Evolutionary conservation across 2,888 invertebrate genomes (phyloP).

Genomic region (Melinaea marsaeus): DNA sequence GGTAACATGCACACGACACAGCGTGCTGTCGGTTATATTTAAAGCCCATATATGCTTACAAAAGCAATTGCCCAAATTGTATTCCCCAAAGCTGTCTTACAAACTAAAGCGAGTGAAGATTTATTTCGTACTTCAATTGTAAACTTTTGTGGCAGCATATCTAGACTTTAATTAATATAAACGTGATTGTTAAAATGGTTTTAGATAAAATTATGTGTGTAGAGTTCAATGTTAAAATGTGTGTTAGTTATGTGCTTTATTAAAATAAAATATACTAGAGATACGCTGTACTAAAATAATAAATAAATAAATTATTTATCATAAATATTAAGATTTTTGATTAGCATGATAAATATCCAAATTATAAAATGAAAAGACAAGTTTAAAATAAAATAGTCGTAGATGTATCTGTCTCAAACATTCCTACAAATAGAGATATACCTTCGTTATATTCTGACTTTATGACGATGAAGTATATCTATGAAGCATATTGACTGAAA

Average conservation of each 20-base stretch:
- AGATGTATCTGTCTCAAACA: not conserved
- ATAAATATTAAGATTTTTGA: not conserved
- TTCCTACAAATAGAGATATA: not conserved
- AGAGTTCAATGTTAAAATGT: conserved; percentile 24
- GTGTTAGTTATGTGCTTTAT: conserved; percentile 22
- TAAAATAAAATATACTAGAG: conserved; percentile 21
- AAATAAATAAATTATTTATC: conserved; percentile 15
- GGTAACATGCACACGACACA: conserved; percentile 49
- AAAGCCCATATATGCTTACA: not conserved
- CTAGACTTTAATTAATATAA: conserved; percentile 8
- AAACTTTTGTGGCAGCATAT: not conserved
- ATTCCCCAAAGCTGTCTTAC: no score
- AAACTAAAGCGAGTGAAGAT: no score
- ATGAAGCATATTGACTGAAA: not conserved
- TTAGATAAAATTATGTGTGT: conserved; percentile 24
- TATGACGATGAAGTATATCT: conserved; percentile 1
- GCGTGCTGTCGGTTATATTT: conserved; percentile 12
- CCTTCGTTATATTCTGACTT: not conserved
- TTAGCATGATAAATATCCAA: conserved; percentile 1
- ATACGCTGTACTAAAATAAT: conserved; percentile 24
- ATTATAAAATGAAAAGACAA: conserved; percentile 5
- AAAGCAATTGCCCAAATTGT: not conserved
- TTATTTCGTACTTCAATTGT: no score
- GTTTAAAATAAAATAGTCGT: not conserved
- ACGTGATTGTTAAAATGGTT: conserved; percentile 19